Evolutionary conservation across 1,140 invertebrate genomes (phyloP), one percentile per base, ranked within the genome.

Genomic region (Drosophila pseudoananassae): DNA sequence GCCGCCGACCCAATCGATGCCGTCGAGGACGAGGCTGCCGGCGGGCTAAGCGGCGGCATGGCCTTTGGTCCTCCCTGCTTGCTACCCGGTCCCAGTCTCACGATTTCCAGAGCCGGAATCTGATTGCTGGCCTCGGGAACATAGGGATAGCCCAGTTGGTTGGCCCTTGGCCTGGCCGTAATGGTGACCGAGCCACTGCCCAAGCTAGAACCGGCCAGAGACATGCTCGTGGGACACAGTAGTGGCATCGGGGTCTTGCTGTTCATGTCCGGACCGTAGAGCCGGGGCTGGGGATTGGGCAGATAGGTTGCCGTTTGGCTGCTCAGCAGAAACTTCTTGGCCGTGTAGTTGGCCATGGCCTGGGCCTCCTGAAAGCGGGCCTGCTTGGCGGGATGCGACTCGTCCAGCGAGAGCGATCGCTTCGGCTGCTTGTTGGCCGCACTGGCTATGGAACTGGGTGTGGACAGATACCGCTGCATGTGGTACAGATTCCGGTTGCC

Each of bases 401-500:
- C 90, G 53, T 91, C 90, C 31, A 91, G 55, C 7, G 82, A 88
- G 2, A 77, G 43, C 1, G 90, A 81, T 4, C 90, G 72, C 55
- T 91, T 91, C 1, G 90, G 65, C 54, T 76, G 79, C 65, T 91
- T 90, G 56, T 91, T 87, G 46, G 81, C 88, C 6, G 90, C 53
- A 54, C 90, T 91, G 69, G 90, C 90, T 36, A 91, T 91, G 5
- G 90, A 90, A 8, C 81, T 80, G 45, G 91, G 91, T 12, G 90
- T 90, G 25, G 82, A 87, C 1, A 65, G 76, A 51, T 78, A 87
- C 31, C 87, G 90, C 15, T 88, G 83, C 83, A 87, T 69, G 6
- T 69, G 64, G 29, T 65, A 60, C 17, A 69, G 47, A 25, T 61
- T 70, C n/a, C 59, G 61, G 15, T 43, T 79, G 10, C 27, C 43